phyloP scores from a whole-genome alignment of 2,797 vertebrate genomes.

The Amniataba percoides region DNA sequence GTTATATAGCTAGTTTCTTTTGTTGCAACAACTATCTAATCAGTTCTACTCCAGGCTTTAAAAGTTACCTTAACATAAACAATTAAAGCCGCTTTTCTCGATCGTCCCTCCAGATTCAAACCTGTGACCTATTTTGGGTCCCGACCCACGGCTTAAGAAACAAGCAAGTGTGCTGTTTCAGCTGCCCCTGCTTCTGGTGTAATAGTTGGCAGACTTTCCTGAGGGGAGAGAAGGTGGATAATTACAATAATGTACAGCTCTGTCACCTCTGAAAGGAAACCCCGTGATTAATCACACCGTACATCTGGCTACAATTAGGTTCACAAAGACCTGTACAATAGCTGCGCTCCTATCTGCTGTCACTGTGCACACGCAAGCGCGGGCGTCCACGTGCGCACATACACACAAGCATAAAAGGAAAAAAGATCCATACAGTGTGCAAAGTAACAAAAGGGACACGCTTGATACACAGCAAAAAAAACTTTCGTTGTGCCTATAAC shows the following conservation, averaged over 20 bases:
- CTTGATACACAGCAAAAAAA: conserved; percentile 7
- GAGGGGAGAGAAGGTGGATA: conserved; percentile 49
- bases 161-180: conserved; percentile 60
- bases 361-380: neutral
- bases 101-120: conserved; percentile 15
- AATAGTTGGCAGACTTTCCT: conserved; percentile 70
- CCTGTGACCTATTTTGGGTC: conserved; percentile 28
- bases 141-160: conserved; percentile 25
- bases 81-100: conserved; percentile 12
- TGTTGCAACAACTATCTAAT: neutral
- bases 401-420: neutral
- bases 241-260: conserved; percentile 73
- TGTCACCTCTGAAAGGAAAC: conserved; percentile 56
- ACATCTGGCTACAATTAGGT: conserved; percentile 75
- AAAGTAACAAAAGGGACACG: neutral
- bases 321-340: conserved; percentile 57
- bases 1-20: neutral
- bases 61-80: conserved; percentile 18
- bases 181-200: conserved; percentile 54
- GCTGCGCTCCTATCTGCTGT: conserved; percentile 24
- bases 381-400: conserved; percentile 10
- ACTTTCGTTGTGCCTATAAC: conserved; percentile 14
- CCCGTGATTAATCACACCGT: conserved; percentile 67
- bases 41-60: neutral
- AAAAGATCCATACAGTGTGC: neutral